These are phyloP conservation scores for Vespertilio murinus DNA, from an alignment of 2,797 vertebrate genomes.

Conservation along the genomic window DNA sequence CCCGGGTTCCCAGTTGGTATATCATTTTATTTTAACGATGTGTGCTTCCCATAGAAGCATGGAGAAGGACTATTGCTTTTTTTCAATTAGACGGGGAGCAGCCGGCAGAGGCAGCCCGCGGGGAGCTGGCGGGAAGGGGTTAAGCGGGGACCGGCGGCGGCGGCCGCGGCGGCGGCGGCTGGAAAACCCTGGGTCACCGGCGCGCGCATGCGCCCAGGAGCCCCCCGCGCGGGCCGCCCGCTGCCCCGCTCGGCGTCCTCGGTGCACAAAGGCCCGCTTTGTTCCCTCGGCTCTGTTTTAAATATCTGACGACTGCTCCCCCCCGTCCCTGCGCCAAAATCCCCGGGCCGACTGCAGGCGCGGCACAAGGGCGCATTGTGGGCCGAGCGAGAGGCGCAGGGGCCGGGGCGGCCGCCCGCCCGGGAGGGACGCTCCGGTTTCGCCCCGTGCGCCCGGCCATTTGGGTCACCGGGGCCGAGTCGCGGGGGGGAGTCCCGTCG, in stretches of 20 bases:
- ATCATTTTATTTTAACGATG: constrained; percentile 66
- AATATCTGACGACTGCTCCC: constrained; percentile 86
- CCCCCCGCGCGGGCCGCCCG: constrained; percentile 67
- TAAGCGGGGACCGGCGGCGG: constrained; percentile 72
- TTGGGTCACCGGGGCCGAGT: constrained; percentile 69
- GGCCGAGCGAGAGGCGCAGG: constrained; percentile 49
- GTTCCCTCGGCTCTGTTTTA: constrained; percentile 86
- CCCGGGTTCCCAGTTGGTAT: constrained; percentile 44
- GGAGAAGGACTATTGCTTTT: constrained; percentile 56
- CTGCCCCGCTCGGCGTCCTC: constrained; percentile 68
- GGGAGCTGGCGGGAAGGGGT: constrained; percentile 75
- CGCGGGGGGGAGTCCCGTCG: not conserved
- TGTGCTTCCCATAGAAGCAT: constrained; percentile 63
- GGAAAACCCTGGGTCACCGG: constrained; percentile 75
- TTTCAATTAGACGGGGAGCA: constrained; percentile 49
- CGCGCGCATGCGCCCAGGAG: constrained; percentile 80
- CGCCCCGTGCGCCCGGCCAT: constrained; percentile 64
- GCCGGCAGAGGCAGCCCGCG: not conserved
- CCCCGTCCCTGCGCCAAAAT: constrained; percentile 82
- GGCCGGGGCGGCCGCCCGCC: constrained; percentile 64
- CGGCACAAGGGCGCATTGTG: constrained; percentile 84
- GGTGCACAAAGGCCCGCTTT: constrained; percentile 86
- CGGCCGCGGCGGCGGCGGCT: constrained; percentile 63
- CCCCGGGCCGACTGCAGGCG: constrained; percentile 80
- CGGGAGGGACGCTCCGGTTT: constrained; percentile 70